phyloP scores from a whole-genome alignment of 2,888 invertebrate species.

The Amblyteles armatorius region DNA sequence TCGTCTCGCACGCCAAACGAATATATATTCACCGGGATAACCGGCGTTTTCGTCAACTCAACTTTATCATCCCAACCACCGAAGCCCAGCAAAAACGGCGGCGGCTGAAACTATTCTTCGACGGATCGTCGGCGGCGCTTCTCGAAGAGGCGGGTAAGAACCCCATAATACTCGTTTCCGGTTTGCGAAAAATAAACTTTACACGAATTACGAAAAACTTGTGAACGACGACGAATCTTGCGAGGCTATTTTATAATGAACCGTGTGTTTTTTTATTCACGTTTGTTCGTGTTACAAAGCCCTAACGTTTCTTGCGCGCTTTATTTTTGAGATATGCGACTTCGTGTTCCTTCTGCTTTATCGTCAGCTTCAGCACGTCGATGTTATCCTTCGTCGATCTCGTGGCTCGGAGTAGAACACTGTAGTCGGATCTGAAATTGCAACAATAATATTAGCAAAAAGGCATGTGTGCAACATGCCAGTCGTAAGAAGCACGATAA shows the following conservation, averaged over 20 bases:
- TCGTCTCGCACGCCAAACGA: slow-evolving; percentile 22
- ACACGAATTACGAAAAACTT: background rate
- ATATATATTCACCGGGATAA: slow-evolving; percentile 43
- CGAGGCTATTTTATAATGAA: background rate
- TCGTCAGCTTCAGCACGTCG: slow-evolving; percentile 47
- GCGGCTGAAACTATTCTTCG: slow-evolving; percentile 22
- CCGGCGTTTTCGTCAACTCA: slow-evolving; percentile 39
- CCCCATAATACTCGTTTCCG: background rate
- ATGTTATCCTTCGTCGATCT: slow-evolving; percentile 51
- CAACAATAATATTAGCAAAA: slow-evolving; percentile 20
- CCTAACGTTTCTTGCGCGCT: slow-evolving; percentile 26
- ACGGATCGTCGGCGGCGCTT: slow-evolving; percentile 28
- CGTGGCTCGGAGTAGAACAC: slow-evolving; percentile 39
- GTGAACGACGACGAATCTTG: background rate
- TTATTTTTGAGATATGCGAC: slow-evolving; percentile 58
- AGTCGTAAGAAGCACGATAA: no score
- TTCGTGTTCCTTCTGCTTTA: slow-evolving; percentile 54
- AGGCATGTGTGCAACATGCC: background rate
- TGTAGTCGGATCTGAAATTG: slow-evolving; percentile 48
- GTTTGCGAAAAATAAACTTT: background rate
- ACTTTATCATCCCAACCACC: slow-evolving; percentile 17
- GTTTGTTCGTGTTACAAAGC: background rate
- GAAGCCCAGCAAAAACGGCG: slow-evolving; percentile 4
- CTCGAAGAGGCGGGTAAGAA: background rate
- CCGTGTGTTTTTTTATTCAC: background rate